Conservation (phyloP, 2,113 vertebrate species). For the Ictalurus furcatus region DNA sequence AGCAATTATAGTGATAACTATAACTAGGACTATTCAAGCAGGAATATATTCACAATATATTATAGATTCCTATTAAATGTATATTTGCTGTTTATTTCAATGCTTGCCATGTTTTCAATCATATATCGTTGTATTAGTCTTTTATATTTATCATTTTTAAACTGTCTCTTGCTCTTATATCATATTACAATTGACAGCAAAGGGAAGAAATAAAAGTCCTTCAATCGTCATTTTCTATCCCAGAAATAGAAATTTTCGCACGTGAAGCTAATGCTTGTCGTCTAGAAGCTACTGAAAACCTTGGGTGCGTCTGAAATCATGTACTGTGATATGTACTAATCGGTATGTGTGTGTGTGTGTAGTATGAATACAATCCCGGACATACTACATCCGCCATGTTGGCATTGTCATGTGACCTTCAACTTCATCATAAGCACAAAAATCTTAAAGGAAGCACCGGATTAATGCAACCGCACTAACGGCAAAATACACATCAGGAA, state of each 20-base stretch:
- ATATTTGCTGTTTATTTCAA: background rate
- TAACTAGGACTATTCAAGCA: background rate
- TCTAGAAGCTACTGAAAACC: background rate
- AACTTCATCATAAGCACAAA: too few relatives aligned
- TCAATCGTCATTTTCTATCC: background rate
- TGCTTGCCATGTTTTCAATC: too few relatives aligned
- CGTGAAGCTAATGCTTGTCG: background rate
- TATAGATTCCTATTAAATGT: background rate
- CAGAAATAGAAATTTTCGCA: background rate
- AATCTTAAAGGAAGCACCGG: too few relatives aligned
- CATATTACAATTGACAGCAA: background rate
- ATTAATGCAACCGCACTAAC: too few relatives aligned
- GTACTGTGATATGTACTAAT: too few relatives aligned
- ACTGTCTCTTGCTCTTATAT: background rate
- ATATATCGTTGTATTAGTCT: background rate
- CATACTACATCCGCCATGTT: too few relatives aligned
- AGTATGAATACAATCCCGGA: too few relatives aligned
- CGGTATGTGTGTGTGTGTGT: too few relatives aligned
- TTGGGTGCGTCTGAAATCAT: too few relatives aligned
- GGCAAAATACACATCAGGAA: too few relatives aligned
- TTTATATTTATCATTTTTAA: background rate
- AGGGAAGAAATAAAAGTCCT: background rate
- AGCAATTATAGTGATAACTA: background rate
- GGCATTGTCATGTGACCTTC: too few relatives aligned
- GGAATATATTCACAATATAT: too few relatives aligned